phyloP scores from a whole-genome alignment of 2,113 vertebrate genomes.

The Sitta europaea region DNA sequence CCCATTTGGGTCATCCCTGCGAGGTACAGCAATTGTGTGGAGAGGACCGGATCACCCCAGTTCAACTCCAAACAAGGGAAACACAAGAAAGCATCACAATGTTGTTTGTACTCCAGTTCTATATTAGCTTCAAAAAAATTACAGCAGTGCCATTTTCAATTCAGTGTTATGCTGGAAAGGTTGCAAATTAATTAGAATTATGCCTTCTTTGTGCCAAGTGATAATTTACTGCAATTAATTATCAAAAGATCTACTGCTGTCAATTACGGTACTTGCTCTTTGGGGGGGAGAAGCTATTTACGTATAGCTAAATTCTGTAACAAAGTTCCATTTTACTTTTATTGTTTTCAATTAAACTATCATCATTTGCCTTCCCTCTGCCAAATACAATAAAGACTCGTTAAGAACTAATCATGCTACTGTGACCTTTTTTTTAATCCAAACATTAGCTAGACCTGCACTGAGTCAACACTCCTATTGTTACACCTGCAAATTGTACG shows the following conservation, averaged over 20 bases:
- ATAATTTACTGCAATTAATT: constrained; percentile 85
- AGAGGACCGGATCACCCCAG: neutral
- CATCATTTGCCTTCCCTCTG: constrained; percentile 75
- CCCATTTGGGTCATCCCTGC: constrained; percentile 22
- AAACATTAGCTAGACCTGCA: constrained; percentile 68
- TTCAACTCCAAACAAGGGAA: constrained; percentile 28
- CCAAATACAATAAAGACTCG: constrained; percentile 72
- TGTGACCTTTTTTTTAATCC: constrained; percentile 73
- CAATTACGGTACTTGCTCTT: constrained; percentile 73
- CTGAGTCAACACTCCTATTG: constrained; percentile 74
- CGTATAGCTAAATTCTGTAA: constrained; percentile 64
- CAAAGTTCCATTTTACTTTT: constrained; percentile 74
- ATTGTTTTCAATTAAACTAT: constrained; percentile 76
- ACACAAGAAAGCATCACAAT: constrained; percentile 13
- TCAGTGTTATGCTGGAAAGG: constrained; percentile 75
- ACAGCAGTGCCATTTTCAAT: constrained; percentile 70
- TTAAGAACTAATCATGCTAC: constrained; percentile 71
- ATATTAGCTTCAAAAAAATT: constrained; percentile 62
- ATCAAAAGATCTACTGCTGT: constrained; percentile 82
- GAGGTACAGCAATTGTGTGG: neutral
- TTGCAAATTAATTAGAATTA: constrained; percentile 84
- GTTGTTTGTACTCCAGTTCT: constrained; percentile 25
- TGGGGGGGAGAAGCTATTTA: constrained; percentile 68
- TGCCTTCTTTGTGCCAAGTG: constrained; percentile 82
- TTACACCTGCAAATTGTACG: constrained; percentile 78